Percentiles rank a stretch among this genome's conserved stretches.
Evolutionary conservation across 2,113 vertebrate species (phyloP).

Genomic region (Gymnorhina tibicen): DNA sequence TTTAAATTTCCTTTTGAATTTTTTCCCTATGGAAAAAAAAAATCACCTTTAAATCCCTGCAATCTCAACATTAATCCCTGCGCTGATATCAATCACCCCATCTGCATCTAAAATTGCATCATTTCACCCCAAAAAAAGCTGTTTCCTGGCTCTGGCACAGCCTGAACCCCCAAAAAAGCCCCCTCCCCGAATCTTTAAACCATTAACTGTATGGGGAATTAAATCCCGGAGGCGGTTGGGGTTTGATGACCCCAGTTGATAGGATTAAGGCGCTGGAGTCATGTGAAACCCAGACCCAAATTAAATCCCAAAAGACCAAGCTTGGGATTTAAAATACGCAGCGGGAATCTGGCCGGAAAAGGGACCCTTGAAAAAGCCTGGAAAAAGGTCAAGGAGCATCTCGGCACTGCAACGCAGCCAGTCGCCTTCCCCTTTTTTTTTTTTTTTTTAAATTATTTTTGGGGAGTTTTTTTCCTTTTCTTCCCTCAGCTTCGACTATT

Average conservation of each 20-base stretch:
- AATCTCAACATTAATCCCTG: neutral
- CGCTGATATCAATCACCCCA: neutral
- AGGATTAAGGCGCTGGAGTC: slow-evolving; percentile 43
- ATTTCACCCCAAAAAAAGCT: neutral
- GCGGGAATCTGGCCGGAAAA: neutral
- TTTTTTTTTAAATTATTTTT: neutral
- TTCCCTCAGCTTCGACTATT: slow-evolving; percentile 3
- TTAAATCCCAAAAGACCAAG: slow-evolving; percentile 19
- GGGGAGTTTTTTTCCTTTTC: neutral
- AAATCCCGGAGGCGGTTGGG: neutral
- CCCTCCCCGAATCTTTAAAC: neutral
- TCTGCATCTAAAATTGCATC: neutral
- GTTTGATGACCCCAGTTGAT: slow-evolving; percentile 22
- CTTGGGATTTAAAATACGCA: neutral
- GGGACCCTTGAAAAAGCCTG: neutral
- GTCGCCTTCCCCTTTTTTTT: neutral
- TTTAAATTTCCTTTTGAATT: neutral
- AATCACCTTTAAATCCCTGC: neutral
- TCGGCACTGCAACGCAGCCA: fast-evolving
- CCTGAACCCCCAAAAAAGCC: neutral
- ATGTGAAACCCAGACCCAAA: slow-evolving; percentile 54
- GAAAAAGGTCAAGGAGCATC: neutral
- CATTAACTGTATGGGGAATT: slow-evolving; percentile 34
- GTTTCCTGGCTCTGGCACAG: neutral
- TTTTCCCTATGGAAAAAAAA: neutral